These are phyloP conservation scores for Trachelus troglodyta DNA, from an alignment of 2,888 invertebrate genomes.

Conservation along the genomic window DNA sequence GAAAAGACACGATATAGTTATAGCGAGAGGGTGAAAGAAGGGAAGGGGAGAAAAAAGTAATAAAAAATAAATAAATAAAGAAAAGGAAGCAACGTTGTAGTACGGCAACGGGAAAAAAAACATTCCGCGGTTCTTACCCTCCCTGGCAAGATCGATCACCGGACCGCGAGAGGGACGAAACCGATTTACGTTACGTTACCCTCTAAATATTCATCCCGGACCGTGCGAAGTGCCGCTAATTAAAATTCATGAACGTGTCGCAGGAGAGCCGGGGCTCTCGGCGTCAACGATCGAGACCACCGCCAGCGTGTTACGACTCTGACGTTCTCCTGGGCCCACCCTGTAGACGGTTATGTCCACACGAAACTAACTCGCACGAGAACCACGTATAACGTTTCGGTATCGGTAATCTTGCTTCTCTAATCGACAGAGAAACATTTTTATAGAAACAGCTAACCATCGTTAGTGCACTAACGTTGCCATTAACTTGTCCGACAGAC, in stretches of 20 bases:
- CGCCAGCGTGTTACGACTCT: neutral
- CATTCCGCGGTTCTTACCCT: neutral
- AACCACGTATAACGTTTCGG: neutral
- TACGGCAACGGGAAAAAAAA: neutral
- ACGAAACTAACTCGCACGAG: neutral
- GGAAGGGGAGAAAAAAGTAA: neutral
- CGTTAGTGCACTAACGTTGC: neutral
- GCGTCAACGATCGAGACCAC: neutral
- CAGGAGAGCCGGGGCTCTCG: neutral
- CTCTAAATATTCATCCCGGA: neutral
- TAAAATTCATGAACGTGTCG: neutral
- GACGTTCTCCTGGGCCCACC: neutral
- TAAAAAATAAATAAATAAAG: neutral
- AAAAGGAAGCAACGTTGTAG: neutral
- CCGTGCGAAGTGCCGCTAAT: neutral
- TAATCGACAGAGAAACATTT: neutral
- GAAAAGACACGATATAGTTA: neutral
- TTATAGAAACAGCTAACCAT: neutral
- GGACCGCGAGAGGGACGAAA: neutral
- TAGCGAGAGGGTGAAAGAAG: neutral
- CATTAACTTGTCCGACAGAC: slow-evolving; percentile 24
- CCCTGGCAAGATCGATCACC: neutral
- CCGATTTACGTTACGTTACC: neutral
- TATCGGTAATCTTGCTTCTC: neutral
- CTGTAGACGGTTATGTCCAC: neutral